Conservation (phyloP, 2,888 invertebrate genomes). For the Coleophora flavipennella region DNA sequence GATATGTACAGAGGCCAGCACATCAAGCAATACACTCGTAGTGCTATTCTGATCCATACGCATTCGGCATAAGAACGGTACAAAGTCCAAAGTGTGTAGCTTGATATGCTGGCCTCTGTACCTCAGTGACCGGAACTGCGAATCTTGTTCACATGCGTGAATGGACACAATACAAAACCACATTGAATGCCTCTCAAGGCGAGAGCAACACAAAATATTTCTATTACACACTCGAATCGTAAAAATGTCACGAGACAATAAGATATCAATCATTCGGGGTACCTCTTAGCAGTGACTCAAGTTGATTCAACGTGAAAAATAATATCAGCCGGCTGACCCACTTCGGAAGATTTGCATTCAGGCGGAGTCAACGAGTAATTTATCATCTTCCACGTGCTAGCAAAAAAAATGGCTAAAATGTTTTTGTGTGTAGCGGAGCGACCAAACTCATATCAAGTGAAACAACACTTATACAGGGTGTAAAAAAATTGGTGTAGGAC, state of each 20-base stretch:
- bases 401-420: slow-evolving; percentile 34
- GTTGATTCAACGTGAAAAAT: slow-evolving; percentile 55
- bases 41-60: too few relatives aligned
- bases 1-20: too few relatives aligned
- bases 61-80: too few relatives aligned
- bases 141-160: slow-evolving; percentile 25
- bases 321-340: slow-evolving; percentile 59
- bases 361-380: slow-evolving; percentile 44
- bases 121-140: slow-evolving; percentile 58
- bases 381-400: slow-evolving; percentile 56
- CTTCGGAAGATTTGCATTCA: slow-evolving; percentile 67
- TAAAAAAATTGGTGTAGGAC: too few relatives aligned
- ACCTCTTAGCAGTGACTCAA: slow-evolving; percentile 47
- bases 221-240: slow-evolving; percentile 51
- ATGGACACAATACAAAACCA: slow-evolving; percentile 34
- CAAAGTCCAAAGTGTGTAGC: too few relatives aligned
- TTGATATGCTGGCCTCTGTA: too few relatives aligned
- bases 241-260: slow-evolving; percentile 56
- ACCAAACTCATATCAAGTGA: too few relatives aligned
- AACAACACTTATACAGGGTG: too few relatives aligned
- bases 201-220: slow-evolving; percentile 37
- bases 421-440: neutral
- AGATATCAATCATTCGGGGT: slow-evolving; percentile 60
- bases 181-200: slow-evolving; percentile 40
- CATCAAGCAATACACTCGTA: too few relatives aligned